A percentile compares a stretch with the other conserved stretches of the same genome.
These are phyloP conservation scores for Pollenia angustigena DNA, from an alignment of 2,888 invertebrate species.

Conservation along the genomic window DNA sequence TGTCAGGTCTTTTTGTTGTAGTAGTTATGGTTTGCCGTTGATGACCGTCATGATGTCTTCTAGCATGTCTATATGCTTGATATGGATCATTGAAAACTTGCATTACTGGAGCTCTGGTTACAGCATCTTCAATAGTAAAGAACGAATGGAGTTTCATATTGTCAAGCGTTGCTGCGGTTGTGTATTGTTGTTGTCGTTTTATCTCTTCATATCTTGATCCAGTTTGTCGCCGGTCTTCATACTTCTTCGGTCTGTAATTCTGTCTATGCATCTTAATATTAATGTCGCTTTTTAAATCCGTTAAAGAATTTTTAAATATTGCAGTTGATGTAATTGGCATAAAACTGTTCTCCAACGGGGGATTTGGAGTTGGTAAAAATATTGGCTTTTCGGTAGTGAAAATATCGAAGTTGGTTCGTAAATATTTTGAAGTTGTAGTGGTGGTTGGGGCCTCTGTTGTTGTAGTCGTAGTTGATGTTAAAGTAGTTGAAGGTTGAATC, in stretches of 20 bases:
- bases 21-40: constrained; percentile 28
- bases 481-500: constrained; percentile 17
- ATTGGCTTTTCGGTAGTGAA: constrained; percentile 50
- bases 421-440: constrained; percentile 39
- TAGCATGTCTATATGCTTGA: constrained; percentile 68
- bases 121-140: constrained; percentile 70
- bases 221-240: constrained; percentile 37
- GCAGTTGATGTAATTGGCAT: constrained; percentile 20
- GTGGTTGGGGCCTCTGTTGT: background rate
- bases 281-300: constrained; percentile 9
- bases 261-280: constrained; percentile 22
- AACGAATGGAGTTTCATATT: constrained; percentile 65
- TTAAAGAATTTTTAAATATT: constrained; percentile 15
- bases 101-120: constrained; percentile 62
- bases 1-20: constrained; percentile 18
- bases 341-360: constrained; percentile 7
- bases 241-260: constrained; percentile 33
- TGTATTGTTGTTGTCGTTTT: constrained; percentile 47
- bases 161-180: constrained; percentile 40
- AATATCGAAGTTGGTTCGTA: constrained; percentile 1
- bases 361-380: constrained; percentile 66
- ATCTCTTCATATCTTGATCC: constrained; percentile 31
- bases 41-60: constrained; percentile 48
- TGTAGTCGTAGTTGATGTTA: constrained; percentile 19
- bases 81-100: constrained; percentile 70